phyloP scores from a whole-genome alignment of 2,113 vertebrate species.

The Scartelaos histophorus region DNA sequence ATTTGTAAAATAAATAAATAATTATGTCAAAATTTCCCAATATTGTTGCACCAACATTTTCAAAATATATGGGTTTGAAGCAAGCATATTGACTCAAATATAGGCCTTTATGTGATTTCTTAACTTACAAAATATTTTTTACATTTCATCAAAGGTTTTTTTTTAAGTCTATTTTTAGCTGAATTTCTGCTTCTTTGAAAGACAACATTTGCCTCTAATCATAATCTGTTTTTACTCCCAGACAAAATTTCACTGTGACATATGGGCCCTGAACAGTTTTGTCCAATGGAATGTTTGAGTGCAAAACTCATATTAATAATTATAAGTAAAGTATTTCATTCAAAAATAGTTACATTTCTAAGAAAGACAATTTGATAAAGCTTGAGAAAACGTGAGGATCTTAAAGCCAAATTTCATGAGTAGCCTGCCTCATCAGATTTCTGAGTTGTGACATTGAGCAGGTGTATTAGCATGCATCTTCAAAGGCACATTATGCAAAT shows the following conservation, averaged over 20 bases:
- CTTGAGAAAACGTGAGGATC: no score
- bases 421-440: no score
- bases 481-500: neutral
- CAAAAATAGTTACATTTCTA: no score
- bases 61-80: neutral
- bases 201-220: no score
- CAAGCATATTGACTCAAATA: slow-evolving; percentile 21
- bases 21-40: slow-evolving; percentile 4
- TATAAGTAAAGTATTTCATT: no score
- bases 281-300: neutral
- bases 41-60: slow-evolving; percentile 9
- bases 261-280: neutral
- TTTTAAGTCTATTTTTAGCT: no score
- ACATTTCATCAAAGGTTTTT: neutral
- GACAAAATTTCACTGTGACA: no score
- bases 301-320: neutral
- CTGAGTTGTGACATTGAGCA: neutral
- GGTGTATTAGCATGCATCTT: neutral
- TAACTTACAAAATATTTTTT: neutral
- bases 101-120: neutral
- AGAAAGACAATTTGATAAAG: no score
- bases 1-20: slow-evolving; percentile 19
- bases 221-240: no score
- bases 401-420: no score
- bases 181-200: no score